Conservation (phyloP, 2,888 invertebrate species). For the Bibio marci region DNA sequence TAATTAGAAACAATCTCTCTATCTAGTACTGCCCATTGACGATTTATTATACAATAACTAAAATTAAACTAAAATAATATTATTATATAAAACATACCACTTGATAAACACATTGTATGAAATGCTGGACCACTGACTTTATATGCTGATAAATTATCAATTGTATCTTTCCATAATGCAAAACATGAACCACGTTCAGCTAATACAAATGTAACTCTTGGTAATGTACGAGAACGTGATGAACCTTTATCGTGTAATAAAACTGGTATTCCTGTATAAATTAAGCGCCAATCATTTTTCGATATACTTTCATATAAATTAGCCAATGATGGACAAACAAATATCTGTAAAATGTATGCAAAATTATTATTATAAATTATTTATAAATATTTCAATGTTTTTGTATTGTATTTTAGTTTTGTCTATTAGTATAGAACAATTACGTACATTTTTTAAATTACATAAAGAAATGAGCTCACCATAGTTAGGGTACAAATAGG, state of each 20-base stretch:
- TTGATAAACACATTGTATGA: conserved; percentile 65
- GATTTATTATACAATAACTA: too few species aligned
- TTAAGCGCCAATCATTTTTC: conserved; percentile 48
- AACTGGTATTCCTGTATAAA: conserved; percentile 63
- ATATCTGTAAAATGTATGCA: conserved; percentile 33
- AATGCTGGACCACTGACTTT: conserved; percentile 52
- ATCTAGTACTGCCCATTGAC: too few species aligned
- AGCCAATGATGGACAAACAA: conserved; percentile 57
- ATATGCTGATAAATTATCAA: conserved; percentile 63
- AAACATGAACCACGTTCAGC: conserved; percentile 69
- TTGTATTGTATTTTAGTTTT: too few species aligned
- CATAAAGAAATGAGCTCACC: too few species aligned
- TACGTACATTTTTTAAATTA: not conserved
- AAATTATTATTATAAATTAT: conserved; percentile 7
- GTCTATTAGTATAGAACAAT: not conserved
- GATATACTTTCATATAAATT: conserved; percentile 48
- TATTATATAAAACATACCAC: conserved; percentile 3
- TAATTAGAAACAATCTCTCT: too few species aligned
- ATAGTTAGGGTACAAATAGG: too few species aligned
- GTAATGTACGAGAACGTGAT: conserved; percentile 46
- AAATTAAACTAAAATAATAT: too few species aligned
- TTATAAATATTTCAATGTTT: not conserved
- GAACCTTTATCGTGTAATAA: conserved; percentile 61
- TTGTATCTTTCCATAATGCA: conserved; percentile 62
- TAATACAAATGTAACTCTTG: conserved; percentile 50